A percentile compares a stretch with the other conserved stretches of the same genome.
Evolutionary conservation across 2,113 vertebrate genomes (phyloP).

Genomic region (Melanocharis versteri): DNA sequence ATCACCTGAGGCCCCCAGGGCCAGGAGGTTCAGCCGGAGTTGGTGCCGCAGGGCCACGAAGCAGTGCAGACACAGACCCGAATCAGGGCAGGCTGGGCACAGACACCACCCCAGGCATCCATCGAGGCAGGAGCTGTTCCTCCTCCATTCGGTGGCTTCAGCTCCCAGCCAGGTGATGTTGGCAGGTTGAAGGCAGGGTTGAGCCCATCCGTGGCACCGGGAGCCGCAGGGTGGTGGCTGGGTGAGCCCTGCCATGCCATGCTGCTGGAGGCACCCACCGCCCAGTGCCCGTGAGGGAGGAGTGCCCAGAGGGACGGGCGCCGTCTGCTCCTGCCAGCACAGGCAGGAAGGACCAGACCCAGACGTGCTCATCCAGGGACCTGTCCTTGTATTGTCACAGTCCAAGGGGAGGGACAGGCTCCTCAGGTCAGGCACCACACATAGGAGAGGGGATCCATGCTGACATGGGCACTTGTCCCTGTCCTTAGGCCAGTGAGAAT

Average conservation of each 20-base stretch:
- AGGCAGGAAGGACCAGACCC: conserved; percentile 38
- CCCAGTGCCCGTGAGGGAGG: neutral
- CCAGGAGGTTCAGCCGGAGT: accelerated
- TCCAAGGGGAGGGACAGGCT: neutral
- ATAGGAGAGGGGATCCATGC: accelerated
- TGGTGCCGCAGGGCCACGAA: neutral
- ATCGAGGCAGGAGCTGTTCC: neutral
- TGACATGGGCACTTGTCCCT: accelerated
- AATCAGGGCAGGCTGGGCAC: neutral
- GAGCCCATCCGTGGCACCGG: neutral
- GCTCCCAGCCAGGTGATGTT: neutral
- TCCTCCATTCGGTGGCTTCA: neutral
- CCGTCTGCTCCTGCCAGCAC: neutral
- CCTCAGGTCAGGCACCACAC: accelerated
- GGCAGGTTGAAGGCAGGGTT: neutral
- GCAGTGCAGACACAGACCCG: accelerated
- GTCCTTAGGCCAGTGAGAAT: neutral
- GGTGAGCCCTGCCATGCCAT: neutral
- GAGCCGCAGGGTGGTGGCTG: neutral
- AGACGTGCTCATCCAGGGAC: conserved; percentile 13
- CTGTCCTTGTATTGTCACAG: conserved; percentile 19
- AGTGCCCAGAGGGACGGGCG: neutral
- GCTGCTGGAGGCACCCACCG: neutral
- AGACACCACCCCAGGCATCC: neutral
- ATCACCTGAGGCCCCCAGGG: accelerated